phyloP scores from a whole-genome alignment of 2,113 vertebrate species.

The Rhinoderma darwinii region DNA sequence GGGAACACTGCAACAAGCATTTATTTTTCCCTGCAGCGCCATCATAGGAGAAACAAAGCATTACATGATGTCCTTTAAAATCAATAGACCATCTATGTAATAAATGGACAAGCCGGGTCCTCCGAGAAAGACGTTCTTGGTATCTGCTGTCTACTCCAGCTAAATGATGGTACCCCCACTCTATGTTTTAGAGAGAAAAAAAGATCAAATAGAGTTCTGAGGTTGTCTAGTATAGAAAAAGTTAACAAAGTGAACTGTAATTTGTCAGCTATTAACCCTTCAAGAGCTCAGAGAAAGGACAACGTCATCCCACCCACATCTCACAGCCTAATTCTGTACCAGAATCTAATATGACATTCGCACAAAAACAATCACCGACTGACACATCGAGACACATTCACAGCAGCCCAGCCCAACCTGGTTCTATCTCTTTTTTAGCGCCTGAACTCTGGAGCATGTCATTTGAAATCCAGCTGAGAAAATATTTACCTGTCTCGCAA shows the following conservation, averaged over 20 bases:
- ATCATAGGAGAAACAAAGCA: too few relatives aligned
- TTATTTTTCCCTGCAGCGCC: too few relatives aligned
- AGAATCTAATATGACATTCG: slow-evolving; percentile 7
- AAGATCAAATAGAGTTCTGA: too few relatives aligned
- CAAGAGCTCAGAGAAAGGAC: not conserved
- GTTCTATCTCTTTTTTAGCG: slow-evolving; percentile 15
- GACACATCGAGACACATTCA: not conserved
- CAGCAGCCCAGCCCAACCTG: not conserved
- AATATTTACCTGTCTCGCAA: slow-evolving; percentile 30
- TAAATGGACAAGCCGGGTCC: not conserved
- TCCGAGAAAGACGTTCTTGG: not conserved
- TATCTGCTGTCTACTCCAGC: not conserved
- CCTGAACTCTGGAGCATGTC: slow-evolving; percentile 7
- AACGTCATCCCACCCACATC: not conserved
- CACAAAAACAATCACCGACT: not conserved
- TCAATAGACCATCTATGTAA: not conserved
- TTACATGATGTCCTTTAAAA: not conserved
- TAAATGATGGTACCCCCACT: too few relatives aligned
- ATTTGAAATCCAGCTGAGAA: slow-evolving; percentile 28
- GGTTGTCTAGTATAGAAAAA: too few relatives aligned
- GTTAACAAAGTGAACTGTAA: not conserved
- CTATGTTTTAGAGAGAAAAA: too few relatives aligned
- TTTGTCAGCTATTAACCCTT: slow-evolving; percentile 3
- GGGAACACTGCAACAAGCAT: too few relatives aligned
- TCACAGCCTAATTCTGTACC: not conserved